phyloP scores from a whole-genome alignment of 1,140 invertebrate species.

The Anthonomus grandis region DNA sequence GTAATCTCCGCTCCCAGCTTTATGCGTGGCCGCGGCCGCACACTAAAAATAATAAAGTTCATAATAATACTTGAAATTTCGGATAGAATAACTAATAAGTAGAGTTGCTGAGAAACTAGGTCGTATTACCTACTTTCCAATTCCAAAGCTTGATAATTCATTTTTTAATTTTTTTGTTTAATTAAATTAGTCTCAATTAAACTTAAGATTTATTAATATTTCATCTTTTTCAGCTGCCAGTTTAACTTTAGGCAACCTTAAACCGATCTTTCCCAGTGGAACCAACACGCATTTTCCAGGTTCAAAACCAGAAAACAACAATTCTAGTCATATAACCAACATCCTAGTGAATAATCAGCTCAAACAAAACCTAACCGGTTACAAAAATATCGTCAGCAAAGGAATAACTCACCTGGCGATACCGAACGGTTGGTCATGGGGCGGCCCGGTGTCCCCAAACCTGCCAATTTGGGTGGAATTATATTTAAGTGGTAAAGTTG shows the following conservation, averaged over 20 bases:
- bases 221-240: conserved; percentile 32
- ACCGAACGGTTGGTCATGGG: conserved; percentile 77
- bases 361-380: conserved; percentile 50
- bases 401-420: conserved; percentile 66
- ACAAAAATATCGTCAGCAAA: conserved; percentile 61
- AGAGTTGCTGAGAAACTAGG: too few relatives aligned
- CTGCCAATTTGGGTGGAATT: conserved; percentile 69
- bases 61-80: too few relatives aligned
- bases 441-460: conserved; percentile 67
- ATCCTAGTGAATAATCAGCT: conserved; percentile 33
- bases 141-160: too few relatives aligned
- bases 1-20: too few relatives aligned
- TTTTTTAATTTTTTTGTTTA: too few relatives aligned
- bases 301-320: conserved; percentile 5
- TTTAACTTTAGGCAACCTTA: conserved; percentile 29
- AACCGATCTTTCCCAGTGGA: conserved; percentile 35
- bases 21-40: too few relatives aligned
- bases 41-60: too few relatives aligned
- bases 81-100: too few relatives aligned
- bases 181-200: too few relatives aligned
- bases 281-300: conserved; percentile 37
- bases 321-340: conserved; percentile 34
- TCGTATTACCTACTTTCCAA: too few relatives aligned
- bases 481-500: conserved; percentile 31
- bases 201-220: too few relatives aligned